Conservation (phyloP, 1,140 invertebrate species). For the Theocolax elegans region DNA sequence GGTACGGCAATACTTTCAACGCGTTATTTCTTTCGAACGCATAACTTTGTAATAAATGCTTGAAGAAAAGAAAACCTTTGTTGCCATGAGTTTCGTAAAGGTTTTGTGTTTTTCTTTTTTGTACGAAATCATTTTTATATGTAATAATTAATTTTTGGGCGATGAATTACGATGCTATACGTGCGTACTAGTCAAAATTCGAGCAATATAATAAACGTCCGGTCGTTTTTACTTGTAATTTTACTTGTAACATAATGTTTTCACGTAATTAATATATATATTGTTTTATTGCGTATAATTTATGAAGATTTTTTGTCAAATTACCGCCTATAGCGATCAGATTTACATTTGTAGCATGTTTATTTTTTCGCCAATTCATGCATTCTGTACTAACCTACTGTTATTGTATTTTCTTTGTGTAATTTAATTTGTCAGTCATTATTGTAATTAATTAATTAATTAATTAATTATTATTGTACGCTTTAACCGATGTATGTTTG, state of each 20-base stretch:
- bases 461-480: conserved; percentile 56
- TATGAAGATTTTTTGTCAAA: not conserved
- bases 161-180: conserved; percentile 42
- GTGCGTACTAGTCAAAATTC: conserved; percentile 66
- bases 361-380: conserved; percentile 47
- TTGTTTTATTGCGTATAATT: conserved; percentile 3
- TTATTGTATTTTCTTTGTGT: conserved; percentile 43
- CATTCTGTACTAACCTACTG: conserved; percentile 49
- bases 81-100: conserved; percentile 8
- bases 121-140: not conserved
- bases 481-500: conserved; percentile 55
- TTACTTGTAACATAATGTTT: conserved; percentile 38
- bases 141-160: conserved; percentile 4
- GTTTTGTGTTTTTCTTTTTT: no score
- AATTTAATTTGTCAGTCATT: conserved; percentile 57
- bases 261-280: conserved; percentile 37
- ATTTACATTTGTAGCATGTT: conserved; percentile 26
- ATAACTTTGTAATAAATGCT: conserved; percentile 21
- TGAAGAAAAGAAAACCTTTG: not conserved
- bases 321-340: conserved; percentile 21
- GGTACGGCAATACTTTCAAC: conserved; percentile 55
- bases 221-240: conserved; percentile 36
- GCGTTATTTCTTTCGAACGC: conserved; percentile 14
- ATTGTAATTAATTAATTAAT: conserved; percentile 59
- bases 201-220: conserved; percentile 24